phyloP scores from a whole-genome alignment of 2,113 vertebrate genomes.

The Promerops cafer region DNA sequence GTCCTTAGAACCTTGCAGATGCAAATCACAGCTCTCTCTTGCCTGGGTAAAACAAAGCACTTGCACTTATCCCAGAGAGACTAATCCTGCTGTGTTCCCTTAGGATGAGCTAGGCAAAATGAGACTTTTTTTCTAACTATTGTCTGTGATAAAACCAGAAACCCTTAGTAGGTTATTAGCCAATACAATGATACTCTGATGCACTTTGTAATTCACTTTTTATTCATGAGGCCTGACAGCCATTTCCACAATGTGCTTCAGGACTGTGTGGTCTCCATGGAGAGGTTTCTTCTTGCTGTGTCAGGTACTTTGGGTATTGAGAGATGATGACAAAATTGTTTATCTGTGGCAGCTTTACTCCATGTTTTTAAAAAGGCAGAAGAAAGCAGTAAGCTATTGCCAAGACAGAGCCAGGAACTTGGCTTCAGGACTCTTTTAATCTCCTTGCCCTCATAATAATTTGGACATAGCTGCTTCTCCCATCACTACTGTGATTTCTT shows the following conservation, averaged over 20 bases:
- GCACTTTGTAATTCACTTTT: neutral
- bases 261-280: neutral
- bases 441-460: neutral
- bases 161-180: neutral
- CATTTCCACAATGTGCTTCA: constrained; percentile 4
- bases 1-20: neutral
- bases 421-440: neutral
- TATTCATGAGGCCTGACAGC: constrained; percentile 10
- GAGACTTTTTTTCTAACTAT: neutral
- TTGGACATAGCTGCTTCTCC: neutral
- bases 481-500: neutral
- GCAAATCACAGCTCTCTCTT: neutral
- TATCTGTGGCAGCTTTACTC: neutral
- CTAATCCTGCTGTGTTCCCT: neutral
- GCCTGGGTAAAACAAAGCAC: neutral
- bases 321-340: neutral
- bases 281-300: neutral
- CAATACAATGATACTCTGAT: neutral
- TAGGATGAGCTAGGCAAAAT: neutral
- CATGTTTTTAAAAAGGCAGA: neutral
- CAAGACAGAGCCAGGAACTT: neutral
- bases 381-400: neutral
- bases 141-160: constrained; percentile 9
- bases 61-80: neutral
- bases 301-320: neutral